Evolutionary conservation across 2,888 invertebrate species (phyloP), one percentile per base, ranked within the genome.

Genomic region (Drosophila mimica): DNA sequence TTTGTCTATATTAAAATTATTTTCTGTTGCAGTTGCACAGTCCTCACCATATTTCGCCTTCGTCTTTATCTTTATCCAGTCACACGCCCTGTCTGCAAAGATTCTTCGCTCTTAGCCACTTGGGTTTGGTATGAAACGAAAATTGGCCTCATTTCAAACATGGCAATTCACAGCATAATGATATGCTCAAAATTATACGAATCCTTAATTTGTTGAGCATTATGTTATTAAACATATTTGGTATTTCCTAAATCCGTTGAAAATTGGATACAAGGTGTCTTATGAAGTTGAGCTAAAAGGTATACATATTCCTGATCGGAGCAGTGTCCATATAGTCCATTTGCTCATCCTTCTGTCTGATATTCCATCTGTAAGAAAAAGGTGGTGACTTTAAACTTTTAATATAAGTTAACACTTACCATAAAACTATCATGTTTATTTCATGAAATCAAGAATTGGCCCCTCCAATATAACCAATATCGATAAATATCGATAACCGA

Each of bases 1-100:
- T 92, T 91, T 88, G 92, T 91, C 90, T 92, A 92, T 93, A 92
- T 91, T 92, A 82, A 92, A 92, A 91, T 91, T 25, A 46, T 46
- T 46, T 46, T 25, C 91, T 90, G 57, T 65, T 76, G 68, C 49
- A 65, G 58, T 57, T 51, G 28, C 52, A 9, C 25, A 40, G 30
- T 48, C 61, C 49, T 34, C 56, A 30, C n/a, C 36, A 31, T 59
- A 36, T 48, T 59, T 80, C 48, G 28, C 48, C 61, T 56, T 83
- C 52, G 51, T 51, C 64, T 65, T 63, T 25, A 34, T 30, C 43
- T 53, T 15, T 25, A 25, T 25, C 9, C 68, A 80, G 40, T 76
- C 81, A 60, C 71, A 79, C 78, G 64, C 61, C 57, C 58, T 74
- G 89, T 90, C 86, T 56, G 82, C 60, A 25, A 25, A 25, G 8